Percentiles rank a stretch among this genome's conserved stretches.
phyloP scores from a whole-genome alignment of 2,113 vertebrate species.

The Pachypanchax playfairii region DNA sequence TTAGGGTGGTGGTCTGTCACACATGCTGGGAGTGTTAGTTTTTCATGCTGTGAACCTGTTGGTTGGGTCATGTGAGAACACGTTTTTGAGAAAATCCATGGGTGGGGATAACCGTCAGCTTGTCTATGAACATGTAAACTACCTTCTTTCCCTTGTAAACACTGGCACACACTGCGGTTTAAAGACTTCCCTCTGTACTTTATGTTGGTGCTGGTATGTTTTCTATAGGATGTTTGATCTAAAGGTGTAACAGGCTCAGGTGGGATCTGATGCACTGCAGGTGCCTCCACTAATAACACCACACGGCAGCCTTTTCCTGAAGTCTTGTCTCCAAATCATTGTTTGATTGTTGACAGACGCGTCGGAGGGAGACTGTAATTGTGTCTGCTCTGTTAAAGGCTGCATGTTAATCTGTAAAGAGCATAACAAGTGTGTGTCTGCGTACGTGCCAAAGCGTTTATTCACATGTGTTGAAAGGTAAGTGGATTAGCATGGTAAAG shows the following conservation, averaged over 20 bases:
- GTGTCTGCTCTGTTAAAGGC: slow-evolving; percentile 48
- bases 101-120: slow-evolving; percentile 68
- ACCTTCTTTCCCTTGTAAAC: slow-evolving; percentile 31
- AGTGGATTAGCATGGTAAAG: slow-evolving; percentile 72
- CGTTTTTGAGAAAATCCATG: slow-evolving; percentile 58
- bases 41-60: slow-evolving; percentile 67
- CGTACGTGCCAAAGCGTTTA: slow-evolving; percentile 25
- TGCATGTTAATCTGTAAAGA: slow-evolving; percentile 62
- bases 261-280: slow-evolving; percentile 28
- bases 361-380: slow-evolving; percentile 1
- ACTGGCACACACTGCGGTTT: background rate
- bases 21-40: background rate
- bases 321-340: slow-evolving; percentile 12
- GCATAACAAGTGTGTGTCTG: slow-evolving; percentile 4
- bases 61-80: slow-evolving; percentile 67
- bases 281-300: slow-evolving; percentile 43
- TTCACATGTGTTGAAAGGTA: slow-evolving; percentile 56
- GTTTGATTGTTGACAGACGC: slow-evolving; percentile 65
- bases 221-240: slow-evolving; percentile 2
- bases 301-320: slow-evolving; percentile 4
- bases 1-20: slow-evolving; percentile 41
- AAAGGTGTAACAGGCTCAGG: background rate
- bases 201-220: background rate
- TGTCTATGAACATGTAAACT: slow-evolving; percentile 23
- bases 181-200: slow-evolving; percentile 10